Conservation (phyloP, 2,797 vertebrate genomes). For the Coccyzus lansbergi region DNA sequence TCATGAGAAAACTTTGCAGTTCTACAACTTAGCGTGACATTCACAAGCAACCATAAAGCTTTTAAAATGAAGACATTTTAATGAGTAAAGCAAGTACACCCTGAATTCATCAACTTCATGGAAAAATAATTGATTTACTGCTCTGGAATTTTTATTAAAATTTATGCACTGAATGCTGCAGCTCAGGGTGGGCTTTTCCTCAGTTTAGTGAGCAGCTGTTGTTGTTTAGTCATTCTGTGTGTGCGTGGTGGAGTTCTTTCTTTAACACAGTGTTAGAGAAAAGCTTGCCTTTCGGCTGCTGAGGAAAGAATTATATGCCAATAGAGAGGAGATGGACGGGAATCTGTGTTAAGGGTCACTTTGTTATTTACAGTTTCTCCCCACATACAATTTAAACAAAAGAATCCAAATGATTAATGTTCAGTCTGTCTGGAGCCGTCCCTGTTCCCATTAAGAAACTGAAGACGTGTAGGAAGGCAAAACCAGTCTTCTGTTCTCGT, state of each 20-base stretch:
- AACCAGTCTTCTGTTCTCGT: neutral
- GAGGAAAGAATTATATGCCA: neutral
- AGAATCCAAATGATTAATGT: slow-evolving; percentile 19
- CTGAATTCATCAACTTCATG: neutral
- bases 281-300: neutral
- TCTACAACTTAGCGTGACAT: neutral
- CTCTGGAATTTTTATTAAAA: neutral
- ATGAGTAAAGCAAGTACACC: neutral
- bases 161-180: neutral
- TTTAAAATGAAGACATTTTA: slow-evolving; percentile 7
- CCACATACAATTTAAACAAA: slow-evolving; percentile 27
- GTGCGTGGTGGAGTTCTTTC: fast-evolving
- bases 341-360: slow-evolving; percentile 11
- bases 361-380: slow-evolving; percentile 45
- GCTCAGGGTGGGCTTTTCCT: neutral
- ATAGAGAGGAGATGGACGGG: neutral
- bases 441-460: slow-evolving; percentile 3
- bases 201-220: neutral
- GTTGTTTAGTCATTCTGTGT: neutral
- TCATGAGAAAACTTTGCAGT: neutral
- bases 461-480: neutral
- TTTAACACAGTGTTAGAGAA: neutral
- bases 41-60: neutral
- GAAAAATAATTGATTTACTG: neutral
- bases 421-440: neutral